phyloP scores from a whole-genome alignment of 2,888 invertebrate genomes.

The Cremastobaeus sp. region DNA sequence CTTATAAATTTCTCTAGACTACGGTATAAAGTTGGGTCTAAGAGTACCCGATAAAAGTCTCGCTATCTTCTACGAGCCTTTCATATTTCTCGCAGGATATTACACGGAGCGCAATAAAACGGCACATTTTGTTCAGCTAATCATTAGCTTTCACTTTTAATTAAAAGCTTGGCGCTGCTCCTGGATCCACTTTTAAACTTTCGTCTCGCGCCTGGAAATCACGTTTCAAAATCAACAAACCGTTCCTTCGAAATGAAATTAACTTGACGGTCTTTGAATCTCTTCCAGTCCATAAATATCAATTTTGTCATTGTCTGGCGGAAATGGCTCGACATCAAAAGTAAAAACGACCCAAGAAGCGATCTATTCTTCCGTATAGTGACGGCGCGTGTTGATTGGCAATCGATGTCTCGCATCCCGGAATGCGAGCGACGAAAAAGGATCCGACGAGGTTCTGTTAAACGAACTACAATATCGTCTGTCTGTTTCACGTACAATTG shows the following conservation, averaged over 20 bases:
- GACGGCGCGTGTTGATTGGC: slow-evolving; percentile 35
- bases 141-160: no score
- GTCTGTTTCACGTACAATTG: slow-evolving; percentile 42
- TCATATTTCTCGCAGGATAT: neutral
- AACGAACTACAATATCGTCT: slow-evolving; percentile 37
- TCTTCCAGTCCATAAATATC: slow-evolving; percentile 13
- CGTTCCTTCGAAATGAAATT: no score
- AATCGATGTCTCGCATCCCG: slow-evolving; percentile 39
- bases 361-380: no score
- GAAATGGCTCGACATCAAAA: no score
- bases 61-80: neutral
- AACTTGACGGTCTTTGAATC: slow-evolving; percentile 1
- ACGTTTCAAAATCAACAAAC: no score
- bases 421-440: slow-evolving; percentile 30
- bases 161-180: no score
- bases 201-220: no score
- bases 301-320: slow-evolving; percentile 8
- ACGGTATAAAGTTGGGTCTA: neutral
- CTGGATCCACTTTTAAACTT: no score
- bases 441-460: slow-evolving; percentile 18
- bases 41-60: neutral
- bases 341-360: no score
- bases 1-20: neutral
- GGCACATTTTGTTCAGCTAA: no score
- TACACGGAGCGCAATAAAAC: neutral